Evolutionary conservation across 2,113 vertebrate genomes (phyloP), one percentile per base, ranked within the genome.

Genomic region (Phalacrocorax brasilianus): DNA sequence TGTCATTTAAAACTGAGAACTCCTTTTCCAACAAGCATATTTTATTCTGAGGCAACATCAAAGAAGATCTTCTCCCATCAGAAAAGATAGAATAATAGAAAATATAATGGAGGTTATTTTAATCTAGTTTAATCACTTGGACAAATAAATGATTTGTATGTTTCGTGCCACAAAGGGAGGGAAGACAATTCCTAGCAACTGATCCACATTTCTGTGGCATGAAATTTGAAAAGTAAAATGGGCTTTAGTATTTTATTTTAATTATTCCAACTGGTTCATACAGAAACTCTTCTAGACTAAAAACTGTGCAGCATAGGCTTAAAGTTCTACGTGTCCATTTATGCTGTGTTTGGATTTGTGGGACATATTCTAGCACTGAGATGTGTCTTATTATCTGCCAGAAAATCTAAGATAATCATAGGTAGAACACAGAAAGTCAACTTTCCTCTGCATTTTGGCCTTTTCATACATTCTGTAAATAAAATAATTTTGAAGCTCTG

Each of bases 1-100:
- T 96, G 94, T 94, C 96, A 85, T 20, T 95, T 96, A 92, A 87
- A 91, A 62, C 8, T 8, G 74, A 93, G 84, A 82, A 45, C 89
- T 82, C 58, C 52, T 93, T 87, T 91, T 56, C 49, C 87, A 79
- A 76, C 61, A 67, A 93, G 74, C 23, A 7, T 47, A 27, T 94
- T 89, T 93, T 87, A 47, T 87, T 95, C 80, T 61, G 52, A 95
- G 72, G 47, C n/a, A 92, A 33, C 35, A 40, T 76, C 62, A 82
- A 9, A 75, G 72, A 23, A 62, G 14, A 52, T 55, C 4, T 77
- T 91, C 40, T 71, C 16, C 21, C 33, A 35, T 74, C 35, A 45
- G 66, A 84, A 72, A 49, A 62, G n/a, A 12, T 2, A 58, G 56
- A 47, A 77, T 86, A 73, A 27, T 24, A 78, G 33, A 44, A 33